phyloP scores from a whole-genome alignment of 2,797 vertebrate species.

The Anguilla megastoma region DNA sequence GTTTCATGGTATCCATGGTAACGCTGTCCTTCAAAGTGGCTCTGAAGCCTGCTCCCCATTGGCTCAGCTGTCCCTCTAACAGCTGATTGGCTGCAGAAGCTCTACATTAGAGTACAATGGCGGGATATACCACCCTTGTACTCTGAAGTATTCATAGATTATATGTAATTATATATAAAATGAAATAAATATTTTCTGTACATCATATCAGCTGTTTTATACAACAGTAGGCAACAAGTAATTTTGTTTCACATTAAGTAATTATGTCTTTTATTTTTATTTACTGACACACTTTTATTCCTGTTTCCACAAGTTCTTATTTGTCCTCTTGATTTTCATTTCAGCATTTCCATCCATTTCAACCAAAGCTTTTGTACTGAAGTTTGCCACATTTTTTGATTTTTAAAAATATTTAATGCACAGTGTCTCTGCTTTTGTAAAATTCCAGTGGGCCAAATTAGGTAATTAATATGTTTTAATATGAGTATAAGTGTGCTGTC shows the following conservation, averaged over 20 bases:
- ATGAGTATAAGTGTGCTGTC: background rate
- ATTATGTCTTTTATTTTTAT: background rate
- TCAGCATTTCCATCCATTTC: background rate
- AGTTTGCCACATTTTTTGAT: background rate
- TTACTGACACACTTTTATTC: background rate
- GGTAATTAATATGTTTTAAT: background rate
- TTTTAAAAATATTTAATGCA: no score
- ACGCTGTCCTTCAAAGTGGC: conserved; percentile 48
- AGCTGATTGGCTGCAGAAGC: background rate
- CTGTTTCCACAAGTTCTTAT: background rate
- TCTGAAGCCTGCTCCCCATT: conserved; percentile 33
- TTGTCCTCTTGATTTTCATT: background rate
- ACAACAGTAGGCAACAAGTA: background rate
- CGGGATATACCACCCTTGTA: background rate
- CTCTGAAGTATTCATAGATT: background rate
- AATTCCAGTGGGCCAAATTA: background rate
- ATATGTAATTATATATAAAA: background rate
- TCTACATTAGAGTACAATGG: conserved; percentile 6
- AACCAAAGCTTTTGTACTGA: background rate
- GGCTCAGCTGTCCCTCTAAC: conserved; percentile 19
- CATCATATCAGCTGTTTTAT: background rate
- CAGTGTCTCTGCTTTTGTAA: background rate
- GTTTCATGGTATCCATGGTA: conserved; percentile 95
- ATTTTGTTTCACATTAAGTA: background rate
- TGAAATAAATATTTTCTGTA: background rate